A percentile compares a stretch with the other conserved stretches of the same genome.
These are phyloP conservation scores for Odontamblyopus rebecca DNA, from an alignment of 2,797 vertebrate species.

Conservation along the genomic window DNA sequence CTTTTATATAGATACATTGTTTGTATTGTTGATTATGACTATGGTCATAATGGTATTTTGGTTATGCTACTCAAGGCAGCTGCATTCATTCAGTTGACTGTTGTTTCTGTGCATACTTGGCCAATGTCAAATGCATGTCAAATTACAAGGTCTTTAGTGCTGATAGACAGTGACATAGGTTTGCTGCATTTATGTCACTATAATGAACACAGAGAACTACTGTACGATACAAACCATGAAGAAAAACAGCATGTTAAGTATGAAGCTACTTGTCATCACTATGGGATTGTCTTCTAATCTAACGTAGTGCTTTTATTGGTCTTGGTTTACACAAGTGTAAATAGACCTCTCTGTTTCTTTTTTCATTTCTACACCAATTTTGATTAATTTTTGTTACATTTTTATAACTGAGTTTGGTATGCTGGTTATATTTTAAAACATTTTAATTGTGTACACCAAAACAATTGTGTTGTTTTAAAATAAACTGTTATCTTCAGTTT, in stretches of 20 bases:
- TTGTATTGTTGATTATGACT: constrained; percentile 35
- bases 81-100: constrained; percentile 20
- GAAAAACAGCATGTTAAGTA: constrained; percentile 43
- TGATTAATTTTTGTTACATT: constrained; percentile 21
- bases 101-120: constrained; percentile 38
- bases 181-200: constrained; percentile 28
- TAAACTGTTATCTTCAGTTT: constrained; percentile 42
- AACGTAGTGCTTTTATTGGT: constrained; percentile 58
- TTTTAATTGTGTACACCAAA: constrained; percentile 22
- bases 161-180: constrained; percentile 20
- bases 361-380: constrained; percentile 13
- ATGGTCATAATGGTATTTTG: neutral
- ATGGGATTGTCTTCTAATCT: constrained; percentile 56
- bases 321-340: constrained; percentile 68
- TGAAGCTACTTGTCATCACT: constrained; percentile 39
- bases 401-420: constrained; percentile 29
- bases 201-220: constrained; percentile 36
- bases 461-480: constrained; percentile 18
- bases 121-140: constrained; percentile 38
- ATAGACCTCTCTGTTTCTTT: constrained; percentile 46
- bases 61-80: constrained; percentile 47
- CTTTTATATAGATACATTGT: constrained; percentile 35
- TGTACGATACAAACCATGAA: constrained; percentile 28
- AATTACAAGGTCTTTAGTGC: constrained; percentile 27
- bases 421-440: constrained; percentile 19